These are phyloP conservation scores for Heliconius nattereri DNA, from an alignment of 1,140 invertebrate genomes.

Conservation along the genomic window DNA sequence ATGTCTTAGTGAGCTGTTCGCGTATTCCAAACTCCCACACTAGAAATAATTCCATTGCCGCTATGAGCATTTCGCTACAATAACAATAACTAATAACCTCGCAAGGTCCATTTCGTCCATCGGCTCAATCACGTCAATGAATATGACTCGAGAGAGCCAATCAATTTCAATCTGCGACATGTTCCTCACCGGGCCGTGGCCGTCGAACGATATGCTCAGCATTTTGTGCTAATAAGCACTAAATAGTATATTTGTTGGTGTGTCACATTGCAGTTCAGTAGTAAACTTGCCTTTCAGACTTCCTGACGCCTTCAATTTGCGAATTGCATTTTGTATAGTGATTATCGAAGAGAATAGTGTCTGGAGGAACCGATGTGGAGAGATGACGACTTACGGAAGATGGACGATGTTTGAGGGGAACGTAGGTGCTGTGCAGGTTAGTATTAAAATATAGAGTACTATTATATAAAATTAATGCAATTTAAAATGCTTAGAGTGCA, in stretches of 20 bases:
- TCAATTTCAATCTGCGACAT: conserved; percentile 72
- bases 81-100: conserved; percentile 55
- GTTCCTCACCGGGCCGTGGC: conserved; percentile 30
- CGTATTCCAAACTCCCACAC: conserved; percentile 7
- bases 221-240: conserved; percentile 77
- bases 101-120: conserved; percentile 72
- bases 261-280: conserved; percentile 53
- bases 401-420: conserved; percentile 70
- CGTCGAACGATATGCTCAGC: conserved; percentile 72
- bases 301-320: conserved; percentile 40
- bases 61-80: conserved; percentile 27
- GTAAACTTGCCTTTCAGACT: conserved; percentile 49
- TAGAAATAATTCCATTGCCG: conserved; percentile 20
- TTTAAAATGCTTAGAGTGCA: neutral
- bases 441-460: neutral
- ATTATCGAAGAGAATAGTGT: neutral
- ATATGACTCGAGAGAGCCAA: conserved; percentile 56
- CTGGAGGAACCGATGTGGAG: conserved; percentile 21
- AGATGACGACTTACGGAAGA: conserved; percentile 65
- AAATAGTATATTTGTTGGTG: conserved; percentile 65
- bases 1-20: no score
- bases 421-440: conserved; percentile 67
- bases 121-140: conserved; percentile 74
- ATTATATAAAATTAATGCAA: neutral
- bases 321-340: neutral